Conservation (phyloP, 2,888 invertebrate species). For the Ellobium chinense region DNA sequence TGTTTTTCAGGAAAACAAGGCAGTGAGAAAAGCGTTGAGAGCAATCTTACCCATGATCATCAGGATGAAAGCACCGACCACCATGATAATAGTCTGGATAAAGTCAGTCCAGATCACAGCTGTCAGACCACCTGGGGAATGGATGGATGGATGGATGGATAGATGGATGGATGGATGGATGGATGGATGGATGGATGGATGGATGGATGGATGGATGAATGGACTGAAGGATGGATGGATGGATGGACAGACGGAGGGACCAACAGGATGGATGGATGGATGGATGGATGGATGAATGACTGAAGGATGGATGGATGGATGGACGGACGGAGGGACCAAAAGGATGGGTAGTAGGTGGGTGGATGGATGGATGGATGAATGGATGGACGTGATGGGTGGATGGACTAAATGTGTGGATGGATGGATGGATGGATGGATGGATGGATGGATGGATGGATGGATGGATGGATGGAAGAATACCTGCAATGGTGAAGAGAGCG, state of each 20-base stretch:
- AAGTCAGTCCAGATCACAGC: slow-evolving; percentile 82
- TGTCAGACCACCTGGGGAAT: slow-evolving; percentile 79
- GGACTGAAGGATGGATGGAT: background rate
- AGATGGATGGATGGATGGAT: slow-evolving; percentile 43
- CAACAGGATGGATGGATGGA: background rate
- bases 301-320: background rate
- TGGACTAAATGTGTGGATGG: background rate
- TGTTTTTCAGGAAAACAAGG: too few relatives aligned
- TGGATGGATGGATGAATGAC: background rate
- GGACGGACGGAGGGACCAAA: slow-evolving; percentile 1
- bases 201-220: background rate
- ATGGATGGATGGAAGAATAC: slow-evolving; percentile 57
- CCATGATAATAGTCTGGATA: slow-evolving; percentile 35
- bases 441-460: background rate
- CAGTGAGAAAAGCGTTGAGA: too few relatives aligned
- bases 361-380: background rate
- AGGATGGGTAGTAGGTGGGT: too few relatives aligned
- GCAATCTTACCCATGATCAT: slow-evolving; percentile 36
- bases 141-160: background rate
- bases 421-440: background rate
- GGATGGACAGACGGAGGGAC: background rate
- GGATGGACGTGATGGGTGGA: background rate
- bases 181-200: slow-evolving; percentile 40
- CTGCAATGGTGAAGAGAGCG: slow-evolving; percentile 81
- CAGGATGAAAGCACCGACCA: slow-evolving; percentile 35